Conservation (phyloP, 2,113 vertebrate genomes). For the Aleadryas rufinucha region DNA sequence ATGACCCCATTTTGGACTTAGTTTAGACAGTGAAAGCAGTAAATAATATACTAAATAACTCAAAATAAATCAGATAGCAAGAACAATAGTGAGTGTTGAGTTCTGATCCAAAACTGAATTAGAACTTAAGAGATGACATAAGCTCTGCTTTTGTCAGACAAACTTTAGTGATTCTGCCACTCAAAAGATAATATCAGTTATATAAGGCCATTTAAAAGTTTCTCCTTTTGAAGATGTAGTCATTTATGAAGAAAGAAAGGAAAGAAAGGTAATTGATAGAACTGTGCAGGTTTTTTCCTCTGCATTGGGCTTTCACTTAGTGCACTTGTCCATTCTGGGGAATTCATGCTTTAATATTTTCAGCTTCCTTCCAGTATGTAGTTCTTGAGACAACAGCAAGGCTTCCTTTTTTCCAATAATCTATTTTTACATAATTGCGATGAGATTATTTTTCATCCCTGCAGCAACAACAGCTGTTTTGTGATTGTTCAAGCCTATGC, state of each 20-base stretch:
- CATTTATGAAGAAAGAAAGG: background rate
- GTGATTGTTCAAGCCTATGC: background rate
- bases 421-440: background rate
- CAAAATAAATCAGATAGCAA: background rate
- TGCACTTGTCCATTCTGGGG: background rate
- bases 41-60: no score
- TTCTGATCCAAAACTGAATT: background rate
- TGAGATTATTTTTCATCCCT: slow-evolving; percentile 1
- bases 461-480: background rate
- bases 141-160: background rate
- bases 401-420: background rate
- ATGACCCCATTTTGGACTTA: background rate
- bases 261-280: background rate
- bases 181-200: background rate
- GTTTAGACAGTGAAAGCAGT: background rate
- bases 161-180: background rate
- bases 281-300: background rate
- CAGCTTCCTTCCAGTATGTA: background rate
- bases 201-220: background rate
- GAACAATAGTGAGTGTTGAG: background rate
- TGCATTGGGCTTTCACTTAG: background rate
- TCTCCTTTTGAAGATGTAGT: background rate
- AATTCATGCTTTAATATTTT: background rate
- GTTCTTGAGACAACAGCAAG: background rate
- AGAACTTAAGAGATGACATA: background rate